phyloP scores from a whole-genome alignment of 2,888 invertebrate genomes.

The Sthenelais limicola region DNA sequence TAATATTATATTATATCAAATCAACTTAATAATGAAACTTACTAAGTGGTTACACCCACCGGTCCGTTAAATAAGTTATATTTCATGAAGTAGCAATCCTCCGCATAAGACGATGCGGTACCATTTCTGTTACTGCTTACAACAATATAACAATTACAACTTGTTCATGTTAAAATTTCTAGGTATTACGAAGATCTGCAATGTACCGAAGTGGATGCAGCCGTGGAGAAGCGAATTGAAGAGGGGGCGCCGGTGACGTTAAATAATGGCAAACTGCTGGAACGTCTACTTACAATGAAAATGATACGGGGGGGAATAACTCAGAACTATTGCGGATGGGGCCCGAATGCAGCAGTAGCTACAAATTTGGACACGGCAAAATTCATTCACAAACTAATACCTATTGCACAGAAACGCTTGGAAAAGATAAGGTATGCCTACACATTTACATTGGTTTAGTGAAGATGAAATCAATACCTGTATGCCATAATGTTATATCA shows the following conservation, averaged over 20 bases:
- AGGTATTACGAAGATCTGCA: conserved; percentile 71
- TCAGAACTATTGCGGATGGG: conserved; percentile 7
- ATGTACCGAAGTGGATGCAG: conserved; percentile 62
- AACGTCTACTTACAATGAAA: conserved; percentile 66
- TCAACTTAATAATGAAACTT: no score
- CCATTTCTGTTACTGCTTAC: no score
- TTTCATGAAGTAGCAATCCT: no score
- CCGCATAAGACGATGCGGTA: no score
- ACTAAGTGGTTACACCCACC: no score
- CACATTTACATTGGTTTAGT: not conserved
- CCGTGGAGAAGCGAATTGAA: conserved; percentile 60
- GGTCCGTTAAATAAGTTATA: no score
- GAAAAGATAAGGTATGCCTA: conserved; percentile 57
- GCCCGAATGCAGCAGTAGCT: not conserved
- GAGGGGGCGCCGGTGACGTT: conserved; percentile 61
- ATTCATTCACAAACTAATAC: conserved; percentile 60
- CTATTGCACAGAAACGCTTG: conserved; percentile 61
- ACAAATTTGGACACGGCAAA: conserved; percentile 50
- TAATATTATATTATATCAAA: no score
- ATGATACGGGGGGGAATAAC: conserved; percentile 52
- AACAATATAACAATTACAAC: no score
- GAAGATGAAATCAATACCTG: not conserved
- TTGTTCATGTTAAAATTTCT: no score
- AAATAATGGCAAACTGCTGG: conserved; percentile 70
- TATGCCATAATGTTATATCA: not conserved